Evolutionary conservation across 1,140 invertebrate species (phyloP).

Genomic region (Aphis craccivora): DNA sequence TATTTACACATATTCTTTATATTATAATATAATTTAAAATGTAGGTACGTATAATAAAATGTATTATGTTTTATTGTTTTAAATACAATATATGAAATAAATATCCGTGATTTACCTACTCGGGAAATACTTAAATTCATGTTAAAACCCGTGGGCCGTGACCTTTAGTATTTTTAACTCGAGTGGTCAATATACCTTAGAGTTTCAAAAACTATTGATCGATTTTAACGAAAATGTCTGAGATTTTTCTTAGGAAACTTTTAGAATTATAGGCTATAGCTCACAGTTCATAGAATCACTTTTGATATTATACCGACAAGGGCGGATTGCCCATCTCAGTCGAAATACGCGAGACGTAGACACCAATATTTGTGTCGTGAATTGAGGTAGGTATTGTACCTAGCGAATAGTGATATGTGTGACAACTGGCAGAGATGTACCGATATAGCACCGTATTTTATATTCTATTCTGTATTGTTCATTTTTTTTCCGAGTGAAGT

Average conservation of each 20-base stretch:
- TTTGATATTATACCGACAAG: not conserved
- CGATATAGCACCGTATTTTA: not conserved
- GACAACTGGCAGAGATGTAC: not conserved
- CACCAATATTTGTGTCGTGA: not conserved
- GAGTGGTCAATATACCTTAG: not conserved
- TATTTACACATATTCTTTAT: too few relatives aligned
- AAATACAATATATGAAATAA: too few relatives aligned
- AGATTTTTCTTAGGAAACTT: not conserved
- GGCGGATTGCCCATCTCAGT: too few relatives aligned
- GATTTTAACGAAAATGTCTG: not conserved
- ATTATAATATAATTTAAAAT: too few relatives aligned
- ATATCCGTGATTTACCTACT: too few relatives aligned
- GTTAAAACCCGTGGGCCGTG: too few relatives aligned
- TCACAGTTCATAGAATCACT: too few relatives aligned
- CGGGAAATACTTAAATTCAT: too few relatives aligned
- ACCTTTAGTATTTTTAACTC: too few relatives aligned
- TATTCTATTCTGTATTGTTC: not conserved
- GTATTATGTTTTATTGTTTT: too few relatives aligned
- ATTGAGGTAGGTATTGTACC: not conserved
- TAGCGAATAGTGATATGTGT: too few relatives aligned
- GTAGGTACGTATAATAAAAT: too few relatives aligned
- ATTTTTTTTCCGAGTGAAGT: not conserved
- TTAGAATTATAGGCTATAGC: not conserved
- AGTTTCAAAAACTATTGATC: not conserved
- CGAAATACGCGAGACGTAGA: not conserved